phyloP scores from a whole-genome alignment of 2,797 vertebrate genomes.

The Sebastes vulpes region DNA sequence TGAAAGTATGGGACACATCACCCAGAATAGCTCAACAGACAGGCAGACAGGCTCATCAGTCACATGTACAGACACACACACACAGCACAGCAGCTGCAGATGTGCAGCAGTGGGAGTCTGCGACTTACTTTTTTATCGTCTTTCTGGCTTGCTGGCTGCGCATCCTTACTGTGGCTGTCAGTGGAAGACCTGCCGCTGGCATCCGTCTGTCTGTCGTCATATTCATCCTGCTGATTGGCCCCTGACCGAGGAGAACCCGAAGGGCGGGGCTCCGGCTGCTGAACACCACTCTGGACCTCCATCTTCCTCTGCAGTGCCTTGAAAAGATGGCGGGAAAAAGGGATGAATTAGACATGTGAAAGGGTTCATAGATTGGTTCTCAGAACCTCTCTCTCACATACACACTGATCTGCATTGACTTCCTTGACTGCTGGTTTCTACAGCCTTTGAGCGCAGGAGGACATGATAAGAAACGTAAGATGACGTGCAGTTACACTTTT shows the following conservation, averaged over 20 bases:
- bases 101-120: constrained; percentile 35
- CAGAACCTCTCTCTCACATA: not conserved
- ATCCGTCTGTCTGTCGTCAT: constrained; percentile 81
- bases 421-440: not conserved
- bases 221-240: constrained; percentile 84
- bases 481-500: not conserved
- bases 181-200: constrained; percentile 69
- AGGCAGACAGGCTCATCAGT: constrained; percentile 33
- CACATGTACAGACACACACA: constrained; percentile 12
- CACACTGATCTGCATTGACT: not conserved
- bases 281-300: constrained; percentile 90
- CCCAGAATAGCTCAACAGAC: constrained; percentile 36
- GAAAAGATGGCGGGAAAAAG: constrained; percentile 15
- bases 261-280: constrained; percentile 86
- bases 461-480: not conserved
- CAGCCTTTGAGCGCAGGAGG: not conserved
- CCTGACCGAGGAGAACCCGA: constrained; percentile 81
- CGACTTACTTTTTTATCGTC: constrained; percentile 88
- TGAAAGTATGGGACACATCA: constrained; percentile 5
- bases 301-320: constrained; percentile 87
- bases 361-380: not conserved
- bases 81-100: constrained; percentile 11
- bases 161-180: constrained; percentile 82
- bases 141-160: constrained; percentile 74
- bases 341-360: not conserved